These are phyloP conservation scores for Hapalemur alaotrensis DNA, from an alignment of 2,797 vertebrate genomes.

Conservation along the genomic window DNA sequence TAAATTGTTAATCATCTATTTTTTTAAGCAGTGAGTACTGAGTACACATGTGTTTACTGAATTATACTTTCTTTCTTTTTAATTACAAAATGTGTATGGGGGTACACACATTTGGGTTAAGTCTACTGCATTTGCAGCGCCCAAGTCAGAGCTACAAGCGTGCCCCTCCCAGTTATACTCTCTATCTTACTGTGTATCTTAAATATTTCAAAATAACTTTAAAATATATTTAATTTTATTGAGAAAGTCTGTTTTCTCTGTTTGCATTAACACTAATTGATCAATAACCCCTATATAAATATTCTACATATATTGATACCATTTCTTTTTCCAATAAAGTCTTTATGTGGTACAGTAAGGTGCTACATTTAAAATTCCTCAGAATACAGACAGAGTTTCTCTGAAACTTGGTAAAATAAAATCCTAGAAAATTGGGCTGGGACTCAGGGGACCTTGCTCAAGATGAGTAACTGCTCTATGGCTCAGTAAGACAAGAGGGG, in stretches of 20 bases:
- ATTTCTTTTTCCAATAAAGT: neutral
- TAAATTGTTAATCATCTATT: neutral
- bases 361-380: neutral
- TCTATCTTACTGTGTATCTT: neutral
- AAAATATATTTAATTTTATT: neutral
- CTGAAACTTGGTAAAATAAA: conserved; percentile 9
- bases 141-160: too few species aligned
- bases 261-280: neutral
- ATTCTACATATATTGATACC: neutral
- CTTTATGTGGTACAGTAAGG: neutral
- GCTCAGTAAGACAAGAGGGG: neutral
- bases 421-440: neutral
- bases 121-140: too few species aligned
- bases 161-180: too few species aligned
- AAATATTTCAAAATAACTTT: conserved; percentile 1
- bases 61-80: neutral
- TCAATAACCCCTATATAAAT: neutral
- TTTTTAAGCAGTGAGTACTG: neutral
- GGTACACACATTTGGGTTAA: too few species aligned
- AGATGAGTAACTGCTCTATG: neutral
- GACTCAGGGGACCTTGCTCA: neutral
- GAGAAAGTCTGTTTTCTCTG: neutral
- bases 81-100: too few species aligned
- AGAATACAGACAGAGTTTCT: neutral
- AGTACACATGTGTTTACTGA: neutral